These are phyloP conservation scores for Peromyscus aztecus DNA, from an alignment of 2,797 vertebrate genomes.

Conservation along the genomic window DNA sequence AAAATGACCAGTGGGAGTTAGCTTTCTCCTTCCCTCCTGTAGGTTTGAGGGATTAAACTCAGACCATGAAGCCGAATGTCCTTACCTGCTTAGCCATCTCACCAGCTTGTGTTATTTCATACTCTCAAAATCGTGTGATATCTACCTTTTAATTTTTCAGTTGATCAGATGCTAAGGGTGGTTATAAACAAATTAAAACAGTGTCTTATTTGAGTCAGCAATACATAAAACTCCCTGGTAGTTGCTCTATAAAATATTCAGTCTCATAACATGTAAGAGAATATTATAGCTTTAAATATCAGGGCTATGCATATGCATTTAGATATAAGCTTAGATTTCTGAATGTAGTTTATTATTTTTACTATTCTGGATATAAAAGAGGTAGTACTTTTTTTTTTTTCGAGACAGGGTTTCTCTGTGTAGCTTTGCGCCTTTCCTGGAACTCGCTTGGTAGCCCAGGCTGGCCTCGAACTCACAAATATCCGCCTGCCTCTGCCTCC, in stretches of 20 bases:
- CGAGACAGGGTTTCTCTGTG: too few relatives aligned
- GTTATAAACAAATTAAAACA: conserved; percentile 55
- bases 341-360: conserved; percentile 13
- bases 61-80: background rate
- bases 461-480: too few relatives aligned
- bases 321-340: conserved; percentile 53
- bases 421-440: too few relatives aligned
- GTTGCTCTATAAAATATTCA: background rate
- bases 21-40: background rate
- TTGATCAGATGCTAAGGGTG: conserved; percentile 48
- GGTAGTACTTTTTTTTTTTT: background rate
- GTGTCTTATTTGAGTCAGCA: conserved; percentile 33
- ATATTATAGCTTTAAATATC: background rate
- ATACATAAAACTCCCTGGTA: conserved; percentile 57
- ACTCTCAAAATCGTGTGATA: conserved; percentile 12
- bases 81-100: background rate
- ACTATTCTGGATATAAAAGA: conserved; percentile 50
- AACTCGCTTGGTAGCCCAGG: too few relatives aligned
- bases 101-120: background rate
- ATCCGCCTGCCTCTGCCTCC: too few relatives aligned
- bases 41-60: background rate
- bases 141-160: background rate
- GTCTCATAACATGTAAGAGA: background rate
- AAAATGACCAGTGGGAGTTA: background rate
- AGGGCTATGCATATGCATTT: conserved; percentile 9